These are phyloP conservation scores for Spheniscus mendiculus DNA, from an alignment of 2,113 vertebrate genomes.

Conservation along the genomic window DNA sequence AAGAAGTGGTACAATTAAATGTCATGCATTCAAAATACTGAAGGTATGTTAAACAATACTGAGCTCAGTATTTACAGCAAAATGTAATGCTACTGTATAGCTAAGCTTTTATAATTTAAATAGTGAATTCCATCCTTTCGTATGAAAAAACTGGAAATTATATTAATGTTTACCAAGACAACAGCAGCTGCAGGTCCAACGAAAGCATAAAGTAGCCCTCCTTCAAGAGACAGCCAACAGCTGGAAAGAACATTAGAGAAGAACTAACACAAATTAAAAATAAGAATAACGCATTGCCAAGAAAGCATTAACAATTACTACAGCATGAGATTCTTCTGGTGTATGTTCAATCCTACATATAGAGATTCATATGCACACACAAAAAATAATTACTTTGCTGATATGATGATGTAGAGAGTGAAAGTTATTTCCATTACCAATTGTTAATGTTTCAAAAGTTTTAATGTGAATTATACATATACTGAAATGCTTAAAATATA, in stretches of 20 bases:
- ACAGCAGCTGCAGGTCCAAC: slow-evolving; percentile 98
- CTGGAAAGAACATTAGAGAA: slow-evolving; percentile 81
- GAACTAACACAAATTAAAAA: slow-evolving; percentile 83
- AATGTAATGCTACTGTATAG: background rate
- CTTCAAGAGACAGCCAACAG: slow-evolving; percentile 98
- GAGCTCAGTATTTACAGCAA: background rate
- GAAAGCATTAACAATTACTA: slow-evolving; percentile 29
- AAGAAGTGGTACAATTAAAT: background rate
- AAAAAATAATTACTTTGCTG: background rate
- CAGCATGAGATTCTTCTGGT: background rate
- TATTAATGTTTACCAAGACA: slow-evolving; percentile 88
- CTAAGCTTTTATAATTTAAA: background rate
- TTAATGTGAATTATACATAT: background rate
- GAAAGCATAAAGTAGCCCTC: slow-evolving; percentile 96
- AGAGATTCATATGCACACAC: slow-evolving; percentile 45
- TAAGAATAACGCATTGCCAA: slow-evolving; percentile 33
- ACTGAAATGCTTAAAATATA: background rate
- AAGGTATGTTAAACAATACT: background rate
- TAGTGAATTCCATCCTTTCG: background rate
- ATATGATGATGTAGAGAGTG: background rate
- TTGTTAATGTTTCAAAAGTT: background rate
- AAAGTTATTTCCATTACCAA: background rate
- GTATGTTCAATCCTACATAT: slow-evolving; percentile 56
- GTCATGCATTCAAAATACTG: background rate
- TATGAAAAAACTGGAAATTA: slow-evolving; percentile 5